Evolutionary conservation across 2,888 invertebrate species (phyloP), one percentile per base, ranked within the genome.

Genomic region (Polylopha cassiicola): DNA sequence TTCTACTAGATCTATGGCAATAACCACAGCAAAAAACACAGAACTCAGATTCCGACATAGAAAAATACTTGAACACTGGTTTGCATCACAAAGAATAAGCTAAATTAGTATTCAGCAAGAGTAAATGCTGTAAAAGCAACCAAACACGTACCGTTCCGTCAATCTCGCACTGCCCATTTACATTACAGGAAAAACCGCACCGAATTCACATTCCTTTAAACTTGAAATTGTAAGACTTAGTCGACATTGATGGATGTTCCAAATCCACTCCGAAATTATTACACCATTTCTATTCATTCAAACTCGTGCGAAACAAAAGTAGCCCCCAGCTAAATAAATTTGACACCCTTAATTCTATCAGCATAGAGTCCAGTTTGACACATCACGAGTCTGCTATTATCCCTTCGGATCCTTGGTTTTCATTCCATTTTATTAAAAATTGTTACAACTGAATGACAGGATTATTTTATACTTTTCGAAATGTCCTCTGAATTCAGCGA

Each of bases 201-300:
- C 29, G 20, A 41, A 36, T 36, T 20, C 29, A 29, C 39, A 36
- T 36, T 18, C 20, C 32, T n/a, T 11, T 20, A 36, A 36, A 30
- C 41, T 34, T 20, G 20, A 30, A 41, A 41, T 34, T 36, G 33
- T 39, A 34, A 36, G 30, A 23, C 14, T 36, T n/a, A n/a, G 41
- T 41, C 34, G 34, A 36, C 41, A 36, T 26, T 41, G 41, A 41
- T 41, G 41, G 36, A 41, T 36, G 34, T 30, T 36, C 21, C 36
- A 11, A 41, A 41, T 41, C 41, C 30, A 41, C 41, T 41, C 36
- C 36, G 30, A 26, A 41, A 41, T 41, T 41, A 41, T 41, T 41
- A 24, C 34, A 10, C 36, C 34, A 36, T 36, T 41, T 20, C 41
- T 36, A 30, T 41, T 41, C 41, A 36, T 39, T 18, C 21, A 8